These are phyloP conservation scores for Chamaetylas fuelleborni DNA, from an alignment of 2,113 vertebrate species.

Conservation along the genomic window DNA sequence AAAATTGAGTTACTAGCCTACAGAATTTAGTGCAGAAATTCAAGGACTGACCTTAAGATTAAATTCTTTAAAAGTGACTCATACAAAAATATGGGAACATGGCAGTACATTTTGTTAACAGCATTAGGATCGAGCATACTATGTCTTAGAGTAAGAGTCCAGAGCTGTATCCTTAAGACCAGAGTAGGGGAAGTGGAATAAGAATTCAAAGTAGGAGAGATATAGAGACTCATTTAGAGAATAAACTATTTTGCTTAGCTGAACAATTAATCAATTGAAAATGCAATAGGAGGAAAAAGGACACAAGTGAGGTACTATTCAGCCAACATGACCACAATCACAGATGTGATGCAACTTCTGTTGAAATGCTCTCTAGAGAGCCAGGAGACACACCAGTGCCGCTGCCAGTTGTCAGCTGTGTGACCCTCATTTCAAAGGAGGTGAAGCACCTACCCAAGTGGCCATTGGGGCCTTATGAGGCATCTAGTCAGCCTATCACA, in stretches of 20 bases:
- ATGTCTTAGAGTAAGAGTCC: background rate
- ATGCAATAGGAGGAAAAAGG: background rate
- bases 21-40: background rate
- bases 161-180: background rate
- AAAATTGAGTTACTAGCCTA: background rate
- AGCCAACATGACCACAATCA: background rate
- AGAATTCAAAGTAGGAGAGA: background rate
- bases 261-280: background rate
- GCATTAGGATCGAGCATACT: background rate
- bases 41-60: background rate
- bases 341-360: background rate
- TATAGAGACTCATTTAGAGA: background rate
- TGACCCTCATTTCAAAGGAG: background rate
- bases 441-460: background rate
- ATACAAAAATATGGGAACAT: background rate
- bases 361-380: background rate
- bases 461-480: background rate
- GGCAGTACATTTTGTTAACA: background rate
- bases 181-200: background rate
- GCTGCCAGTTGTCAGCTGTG: background rate
- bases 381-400: background rate
- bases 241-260: background rate
- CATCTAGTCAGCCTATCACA: background rate
- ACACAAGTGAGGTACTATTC: background rate
- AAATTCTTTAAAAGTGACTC: background rate